phyloP scores from a whole-genome alignment of 1,140 invertebrate species.

The Caenorhabditis elegans region WBcel235 BX284606.5:16128501-16129000 shows the following conservation, averaged over 20 bases:
- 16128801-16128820: conserved; percentile 23
- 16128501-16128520: too few relatives aligned
- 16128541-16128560: too few relatives aligned
- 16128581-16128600: too few relatives aligned
- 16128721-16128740: conserved; percentile 61
- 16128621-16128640: too few relatives aligned
- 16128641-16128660: too few relatives aligned
- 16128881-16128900: conserved; percentile 1
- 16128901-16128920: conserved; percentile 18
- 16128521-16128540: too few relatives aligned
- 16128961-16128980: not conserved
- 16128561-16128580: too few relatives aligned
- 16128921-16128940: not conserved
- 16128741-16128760: conserved; percentile 64
- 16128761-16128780: conserved; percentile 45
- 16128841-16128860: not conserved
- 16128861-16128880: not conserved
- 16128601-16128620: too few relatives aligned
- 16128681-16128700: conserved; percentile 84
- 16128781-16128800: conserved; percentile 48
- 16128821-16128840: not conserved
- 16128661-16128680: conserved; percentile 79
- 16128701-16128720: conserved; percentile 77
- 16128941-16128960: conserved; percentile 3
- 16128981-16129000: not conserved